phyloP scores from a whole-genome alignment of 2,797 vertebrate genomes.

The Scyliorhinus canicula region DNA sequence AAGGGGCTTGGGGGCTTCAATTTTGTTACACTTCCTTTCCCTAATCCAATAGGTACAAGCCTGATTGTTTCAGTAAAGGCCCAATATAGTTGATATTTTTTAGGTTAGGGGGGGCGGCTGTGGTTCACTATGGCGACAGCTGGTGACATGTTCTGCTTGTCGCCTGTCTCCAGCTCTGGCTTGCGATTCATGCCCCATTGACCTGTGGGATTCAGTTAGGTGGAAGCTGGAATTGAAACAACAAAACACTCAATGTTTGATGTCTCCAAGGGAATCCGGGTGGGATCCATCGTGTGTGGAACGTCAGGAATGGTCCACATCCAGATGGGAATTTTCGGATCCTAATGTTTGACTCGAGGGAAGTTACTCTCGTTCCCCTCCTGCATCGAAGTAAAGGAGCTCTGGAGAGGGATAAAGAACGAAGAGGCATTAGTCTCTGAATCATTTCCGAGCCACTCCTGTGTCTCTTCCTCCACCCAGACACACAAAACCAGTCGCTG shows the following conservation, averaged over 20 bases:
- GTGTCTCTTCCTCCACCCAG: background rate
- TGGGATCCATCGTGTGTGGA: background rate
- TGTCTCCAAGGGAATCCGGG: background rate
- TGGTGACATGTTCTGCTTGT: background rate
- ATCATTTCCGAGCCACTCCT: background rate
- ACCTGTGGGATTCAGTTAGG: background rate
- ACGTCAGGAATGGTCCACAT: background rate
- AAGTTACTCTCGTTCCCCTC: constrained; percentile 51
- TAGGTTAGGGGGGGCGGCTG: background rate
- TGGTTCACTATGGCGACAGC: background rate
- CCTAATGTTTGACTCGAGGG: constrained; percentile 48
- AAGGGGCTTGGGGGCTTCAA: too few relatives aligned
- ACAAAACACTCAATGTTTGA: background rate
- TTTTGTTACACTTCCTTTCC: background rate
- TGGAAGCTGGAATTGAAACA: too few relatives aligned
- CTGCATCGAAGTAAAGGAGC: constrained; percentile 45
- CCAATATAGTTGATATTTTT: background rate
- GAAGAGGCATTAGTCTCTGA: background rate
- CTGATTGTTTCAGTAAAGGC: background rate
- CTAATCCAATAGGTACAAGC: background rate
- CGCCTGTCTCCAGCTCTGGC: background rate
- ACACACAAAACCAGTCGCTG: background rate
- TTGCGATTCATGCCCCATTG: background rate
- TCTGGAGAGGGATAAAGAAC: constrained; percentile 47
- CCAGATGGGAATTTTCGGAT: background rate